Evolutionary conservation across 2,888 invertebrate species (phyloP).

Genomic region (Ethmia dodecea): DNA sequence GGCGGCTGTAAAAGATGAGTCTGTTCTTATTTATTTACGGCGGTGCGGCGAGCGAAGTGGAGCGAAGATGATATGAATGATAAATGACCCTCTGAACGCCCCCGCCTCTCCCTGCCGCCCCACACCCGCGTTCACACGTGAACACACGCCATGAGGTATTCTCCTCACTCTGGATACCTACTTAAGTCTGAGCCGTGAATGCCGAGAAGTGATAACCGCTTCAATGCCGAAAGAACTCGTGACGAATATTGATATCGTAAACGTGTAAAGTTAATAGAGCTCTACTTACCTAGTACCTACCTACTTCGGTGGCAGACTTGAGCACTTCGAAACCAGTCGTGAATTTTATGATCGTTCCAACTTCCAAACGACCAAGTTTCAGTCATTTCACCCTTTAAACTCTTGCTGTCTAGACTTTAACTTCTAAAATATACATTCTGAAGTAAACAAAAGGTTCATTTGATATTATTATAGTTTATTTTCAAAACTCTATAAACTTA

Average conservation of each 20-base stretch:
- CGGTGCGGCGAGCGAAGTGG: conserved; percentile 78
- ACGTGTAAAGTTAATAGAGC: conserved; percentile 22
- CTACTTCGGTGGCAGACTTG: too few relatives aligned
- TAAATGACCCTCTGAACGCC: conserved; percentile 72
- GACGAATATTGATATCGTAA: conserved; percentile 47
- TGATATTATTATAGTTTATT: too few relatives aligned
- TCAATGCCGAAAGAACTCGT: conserved; percentile 49
- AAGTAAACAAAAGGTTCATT: too few relatives aligned
- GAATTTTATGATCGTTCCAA: too few relatives aligned
- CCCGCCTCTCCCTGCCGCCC: conserved; percentile 27
- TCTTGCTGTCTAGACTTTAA: too few relatives aligned
- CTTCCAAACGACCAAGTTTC: too few relatives aligned
- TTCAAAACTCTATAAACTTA: too few relatives aligned
- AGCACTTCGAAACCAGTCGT: too few relatives aligned
- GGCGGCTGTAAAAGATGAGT: conserved; percentile 75
- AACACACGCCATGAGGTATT: conserved; percentile 59
- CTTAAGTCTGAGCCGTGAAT: conserved; percentile 53
- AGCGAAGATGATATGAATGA: conserved; percentile 79
- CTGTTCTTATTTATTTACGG: conserved; percentile 78
- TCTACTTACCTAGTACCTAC: not conserved
- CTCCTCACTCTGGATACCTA: conserved; percentile 54
- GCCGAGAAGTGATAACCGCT: conserved; percentile 57
- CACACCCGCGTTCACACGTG: conserved; percentile 61
- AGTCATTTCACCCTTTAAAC: too few relatives aligned
- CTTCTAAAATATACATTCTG: too few relatives aligned